Base-by-base conservation (phyloP, 2,113 vertebrate genomes). In the Prinia subflava region DNA sequence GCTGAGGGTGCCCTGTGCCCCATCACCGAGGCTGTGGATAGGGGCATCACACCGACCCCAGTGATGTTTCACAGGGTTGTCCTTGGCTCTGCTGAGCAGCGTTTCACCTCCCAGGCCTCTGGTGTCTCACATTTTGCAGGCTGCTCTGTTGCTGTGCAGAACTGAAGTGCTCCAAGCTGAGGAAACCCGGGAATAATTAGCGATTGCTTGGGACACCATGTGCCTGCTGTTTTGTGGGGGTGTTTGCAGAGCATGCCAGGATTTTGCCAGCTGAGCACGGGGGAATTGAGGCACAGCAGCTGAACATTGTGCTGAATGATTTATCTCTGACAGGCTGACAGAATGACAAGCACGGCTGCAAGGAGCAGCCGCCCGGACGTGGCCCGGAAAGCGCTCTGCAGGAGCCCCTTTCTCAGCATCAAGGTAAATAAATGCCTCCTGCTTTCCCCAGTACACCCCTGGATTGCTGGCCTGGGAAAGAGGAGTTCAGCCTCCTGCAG, bases 341-440 rank as follows among this genome's bases (percentile, higher is more conserved):
- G 70, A 1, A 97, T 96, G 96, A 62, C 37, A 1, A 79, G 82
- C 1, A 31, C 24, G 0, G 3, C 79, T 12, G 31, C 70, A 0
- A 75, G 90, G 49, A 89, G 39, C 87, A 39, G 84, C 70, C 14
- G 2, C 67, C 28, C 14, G 5, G 53, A 33, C 1, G 22, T 0
- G 5, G 11, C 90, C 53, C 18, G 0, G 67, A 81, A 49, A 69
- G 13, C 46, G 0, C 35, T 37, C 86, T 94, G 78, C 70, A 60
- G 57, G 42, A 97, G 22, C 55, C 96, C 95, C 0, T 96, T 97
- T 6, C 88, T 93, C 68, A 96, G 86, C 1, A n/a, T 97, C 92
- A 97, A 96, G 94, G 97, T 97, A 94, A 91, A 56, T 4, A 94
- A 91, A 56, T 4, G 18, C 20, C 25, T 47, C 35, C 50, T 11